These are phyloP conservation scores for Boloria selene DNA, from an alignment of 2,888 invertebrate species.

Conservation along the genomic window DNA sequence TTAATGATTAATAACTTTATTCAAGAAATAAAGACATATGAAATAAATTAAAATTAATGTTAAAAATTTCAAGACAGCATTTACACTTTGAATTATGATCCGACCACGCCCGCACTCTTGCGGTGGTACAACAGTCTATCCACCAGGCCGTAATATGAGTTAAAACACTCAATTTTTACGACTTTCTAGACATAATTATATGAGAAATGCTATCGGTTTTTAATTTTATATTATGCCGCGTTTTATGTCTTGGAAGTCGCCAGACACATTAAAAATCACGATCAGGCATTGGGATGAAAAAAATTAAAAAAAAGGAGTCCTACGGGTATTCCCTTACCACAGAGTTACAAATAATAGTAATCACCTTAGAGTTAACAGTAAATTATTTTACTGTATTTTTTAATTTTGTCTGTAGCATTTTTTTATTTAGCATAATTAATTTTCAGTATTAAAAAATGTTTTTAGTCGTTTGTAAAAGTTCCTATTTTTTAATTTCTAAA, in stretches of 20 bases:
- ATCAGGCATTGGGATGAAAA: slow-evolving; percentile 42
- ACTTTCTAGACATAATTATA: slow-evolving; percentile 40
- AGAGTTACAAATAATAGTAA: slow-evolving; percentile 41
- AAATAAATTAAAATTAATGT: slow-evolving; percentile 17
- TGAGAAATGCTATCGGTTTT: neutral
- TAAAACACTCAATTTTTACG: slow-evolving; percentile 36
- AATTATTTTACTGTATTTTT: neutral
- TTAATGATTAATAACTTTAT: neutral
- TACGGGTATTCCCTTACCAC: slow-evolving; percentile 45
- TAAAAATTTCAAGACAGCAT: neutral
- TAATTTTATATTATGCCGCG: slow-evolving; percentile 4
- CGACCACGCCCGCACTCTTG: slow-evolving; percentile 61
- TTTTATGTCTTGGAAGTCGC: slow-evolving; percentile 49
- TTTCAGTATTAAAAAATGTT: too few relatives aligned
- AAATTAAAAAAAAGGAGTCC: slow-evolving; percentile 40
- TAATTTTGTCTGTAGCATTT: too few relatives aligned
- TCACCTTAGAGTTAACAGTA: slow-evolving; percentile 7
- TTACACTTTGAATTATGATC: slow-evolving; percentile 23
- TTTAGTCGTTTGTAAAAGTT: too few relatives aligned
- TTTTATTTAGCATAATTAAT: too few relatives aligned
- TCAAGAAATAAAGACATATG: slow-evolving; percentile 8
- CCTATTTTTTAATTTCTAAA: too few relatives aligned
- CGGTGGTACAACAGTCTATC: slow-evolving; percentile 43
- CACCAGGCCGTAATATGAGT: slow-evolving; percentile 49
- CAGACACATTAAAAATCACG: slow-evolving; percentile 39